Base-by-base conservation (phyloP, 2,113 vertebrate species). In the Pedetes capensis region DNA sequence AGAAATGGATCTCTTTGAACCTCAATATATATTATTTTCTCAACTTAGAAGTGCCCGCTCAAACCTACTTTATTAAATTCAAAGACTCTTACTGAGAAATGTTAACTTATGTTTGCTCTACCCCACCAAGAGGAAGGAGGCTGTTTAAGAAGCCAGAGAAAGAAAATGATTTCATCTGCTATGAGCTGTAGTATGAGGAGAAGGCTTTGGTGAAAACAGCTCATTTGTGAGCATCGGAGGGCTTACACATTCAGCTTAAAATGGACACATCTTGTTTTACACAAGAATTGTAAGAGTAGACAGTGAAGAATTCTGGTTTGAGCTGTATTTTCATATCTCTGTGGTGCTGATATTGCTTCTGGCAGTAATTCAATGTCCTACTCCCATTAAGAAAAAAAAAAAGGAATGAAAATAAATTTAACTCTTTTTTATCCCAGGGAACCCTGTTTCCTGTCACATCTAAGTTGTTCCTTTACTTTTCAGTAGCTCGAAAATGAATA, bases 261-360 rank as follows among this genome's bases (percentile, higher is more conserved):
- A 81, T 4, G 16, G 72, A 88, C 75, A 92, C 25, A 81, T 53
- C 69, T 95, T 27, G 82, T 39, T 94, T 95, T 72, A 91, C 87
- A 32, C 71, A 57, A 95, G 82, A 92, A 44, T 79, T 18, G 71
- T 85, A 64, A 69, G 89, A 95, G 74, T n/a, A 17, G 49, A 55
- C 29, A 76, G 53, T 0, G 39, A 27, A 96, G 76, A 82, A 23
- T 57, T 75, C 86, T 97, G 25, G 75, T 96, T 97, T 96, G 72
- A 91, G 34, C 72, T 55, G 14, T 71, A 68, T 92, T 94, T 96
- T 96, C 86, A 69, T 79, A 34, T 79, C 96, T 97, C 91, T 96
- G 96, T 80, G 96, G 75, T 44, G 89, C 94, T 87, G 80, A 96
- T 98, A 96, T 97, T 97, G 96, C 87, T 98, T n/a, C 85, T 98